Percentiles rank a stretch among this genome's conserved stretches.
Evolutionary conservation across 2,113 vertebrate genomes (phyloP).

Genomic region (Mungos mungo): DNA sequence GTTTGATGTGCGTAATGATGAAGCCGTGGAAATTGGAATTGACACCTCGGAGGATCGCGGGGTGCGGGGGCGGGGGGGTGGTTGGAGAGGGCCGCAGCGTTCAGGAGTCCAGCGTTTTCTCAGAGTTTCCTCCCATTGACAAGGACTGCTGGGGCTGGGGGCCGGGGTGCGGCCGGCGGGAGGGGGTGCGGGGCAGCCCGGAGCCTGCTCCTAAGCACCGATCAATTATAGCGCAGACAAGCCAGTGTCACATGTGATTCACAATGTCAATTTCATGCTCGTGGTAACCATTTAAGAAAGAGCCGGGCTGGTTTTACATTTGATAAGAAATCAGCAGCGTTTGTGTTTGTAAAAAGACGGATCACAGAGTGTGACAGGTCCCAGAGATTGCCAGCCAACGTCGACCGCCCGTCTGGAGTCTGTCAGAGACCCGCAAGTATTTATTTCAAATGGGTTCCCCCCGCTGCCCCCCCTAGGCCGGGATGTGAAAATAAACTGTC

Average conservation of each 20-base stretch:
- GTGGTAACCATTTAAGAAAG: constrained; percentile 95
- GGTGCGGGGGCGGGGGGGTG: no score
- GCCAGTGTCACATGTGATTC: constrained; percentile 96
- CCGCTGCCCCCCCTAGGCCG: constrained; percentile 56
- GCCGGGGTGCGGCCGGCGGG: constrained; percentile 22
- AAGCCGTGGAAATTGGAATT: constrained; percentile 50
- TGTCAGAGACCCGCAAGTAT: constrained; percentile 96
- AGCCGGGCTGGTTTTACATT: constrained; percentile 95
- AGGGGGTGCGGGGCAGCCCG: background rate
- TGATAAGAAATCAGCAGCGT: constrained; percentile 96
- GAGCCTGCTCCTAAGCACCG: constrained; percentile 87
- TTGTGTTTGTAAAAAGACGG: constrained; percentile 93
- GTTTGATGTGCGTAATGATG: constrained; percentile 54
- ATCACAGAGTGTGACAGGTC: constrained; percentile 98
- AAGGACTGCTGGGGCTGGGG: background rate
- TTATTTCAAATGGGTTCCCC: constrained; percentile 90
- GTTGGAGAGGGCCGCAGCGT: background rate
- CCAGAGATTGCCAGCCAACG: constrained; percentile 89
- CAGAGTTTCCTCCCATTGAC: constrained; percentile 63
- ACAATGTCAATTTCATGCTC: constrained; percentile 99
- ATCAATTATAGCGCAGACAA: constrained; percentile 98
- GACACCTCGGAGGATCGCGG: background rate
- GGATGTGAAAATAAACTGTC: constrained; percentile 89
- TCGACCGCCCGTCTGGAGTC: constrained; percentile 88
- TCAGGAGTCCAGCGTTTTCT: background rate